phyloP scores from a whole-genome alignment of 2,797 vertebrate genomes.

The Hippocampus kuda region DNA sequence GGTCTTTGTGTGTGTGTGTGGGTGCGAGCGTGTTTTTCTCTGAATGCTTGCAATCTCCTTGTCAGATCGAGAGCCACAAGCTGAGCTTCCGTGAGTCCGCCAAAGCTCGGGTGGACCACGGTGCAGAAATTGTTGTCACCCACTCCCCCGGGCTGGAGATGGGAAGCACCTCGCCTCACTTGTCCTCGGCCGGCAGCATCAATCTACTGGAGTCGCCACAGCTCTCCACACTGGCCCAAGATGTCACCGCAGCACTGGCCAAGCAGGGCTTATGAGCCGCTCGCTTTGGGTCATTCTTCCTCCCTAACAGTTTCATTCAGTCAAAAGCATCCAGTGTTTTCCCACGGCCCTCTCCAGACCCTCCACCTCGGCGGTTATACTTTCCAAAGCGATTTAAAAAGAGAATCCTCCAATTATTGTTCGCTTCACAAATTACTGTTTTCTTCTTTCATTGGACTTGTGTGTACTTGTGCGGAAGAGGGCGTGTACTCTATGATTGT shows the following conservation, averaged over 20 bases:
- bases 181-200: conserved; percentile 87
- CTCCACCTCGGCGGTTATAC: conserved; percentile 16
- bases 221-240: conserved; percentile 88
- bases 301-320: conserved; percentile 14
- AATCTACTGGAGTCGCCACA: conserved; percentile 87
- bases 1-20: too few relatives aligned
- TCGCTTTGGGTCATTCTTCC: conserved; percentile 5
- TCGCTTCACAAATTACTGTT: conserved; percentile 3
- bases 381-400: conserved; percentile 39
- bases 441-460: conserved; percentile 19
- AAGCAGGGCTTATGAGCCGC: conserved; percentile 90
- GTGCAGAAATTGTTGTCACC: conserved; percentile 81
- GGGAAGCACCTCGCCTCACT: conserved; percentile 77
- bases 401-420: conserved; percentile 28
- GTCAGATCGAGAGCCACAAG: conserved; percentile 93
- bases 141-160: conserved; percentile 75
- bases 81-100: conserved; percentile 83
- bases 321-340: conserved; percentile 28
- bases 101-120: conserved; percentile 89
- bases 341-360: conserved; percentile 21
- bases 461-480: conserved; percentile 20
- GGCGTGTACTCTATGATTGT: conserved; percentile 36
- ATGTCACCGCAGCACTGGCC: conserved; percentile 88
- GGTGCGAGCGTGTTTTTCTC: not conserved
- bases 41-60: not conserved